Conservation (phyloP, 2,797 vertebrate genomes). For the Bradypodion pumilum region DNA sequence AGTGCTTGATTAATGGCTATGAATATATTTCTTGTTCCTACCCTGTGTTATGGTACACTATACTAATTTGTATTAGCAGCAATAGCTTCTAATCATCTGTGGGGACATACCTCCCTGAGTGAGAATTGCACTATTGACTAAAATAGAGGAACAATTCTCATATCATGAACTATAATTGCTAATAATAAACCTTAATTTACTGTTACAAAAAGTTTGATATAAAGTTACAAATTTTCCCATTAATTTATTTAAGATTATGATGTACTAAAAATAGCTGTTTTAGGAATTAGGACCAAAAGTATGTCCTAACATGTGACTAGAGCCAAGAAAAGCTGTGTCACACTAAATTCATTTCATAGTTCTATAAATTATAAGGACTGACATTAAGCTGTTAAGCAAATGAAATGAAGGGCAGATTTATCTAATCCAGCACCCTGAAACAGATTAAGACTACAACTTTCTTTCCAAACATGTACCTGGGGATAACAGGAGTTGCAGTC, state of each 20-base stretch:
- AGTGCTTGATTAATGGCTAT: background rate
- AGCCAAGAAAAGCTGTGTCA: background rate
- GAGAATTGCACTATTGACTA: background rate
- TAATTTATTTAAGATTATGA: no score
- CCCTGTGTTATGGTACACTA: background rate
- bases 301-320: background rate
- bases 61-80: background rate
- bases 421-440: background rate
- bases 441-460: background rate
- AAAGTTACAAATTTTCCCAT: background rate
- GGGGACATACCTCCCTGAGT: background rate
- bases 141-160: background rate
- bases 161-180: background rate
- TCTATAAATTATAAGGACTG: background rate
- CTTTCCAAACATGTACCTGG: background rate
- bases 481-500: background rate
- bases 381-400: background rate
- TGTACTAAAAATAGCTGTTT: background rate
- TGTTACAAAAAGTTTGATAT: background rate
- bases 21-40: background rate
- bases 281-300: no score
- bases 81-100: background rate
- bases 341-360: background rate
- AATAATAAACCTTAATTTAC: background rate
- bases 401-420: no score